A percentile compares a stretch with the other conserved stretches of the same genome.
These are phyloP conservation scores for Auanema sp. DNA, from an alignment of 2,888 invertebrate species.

Conservation along the genomic window DNA sequence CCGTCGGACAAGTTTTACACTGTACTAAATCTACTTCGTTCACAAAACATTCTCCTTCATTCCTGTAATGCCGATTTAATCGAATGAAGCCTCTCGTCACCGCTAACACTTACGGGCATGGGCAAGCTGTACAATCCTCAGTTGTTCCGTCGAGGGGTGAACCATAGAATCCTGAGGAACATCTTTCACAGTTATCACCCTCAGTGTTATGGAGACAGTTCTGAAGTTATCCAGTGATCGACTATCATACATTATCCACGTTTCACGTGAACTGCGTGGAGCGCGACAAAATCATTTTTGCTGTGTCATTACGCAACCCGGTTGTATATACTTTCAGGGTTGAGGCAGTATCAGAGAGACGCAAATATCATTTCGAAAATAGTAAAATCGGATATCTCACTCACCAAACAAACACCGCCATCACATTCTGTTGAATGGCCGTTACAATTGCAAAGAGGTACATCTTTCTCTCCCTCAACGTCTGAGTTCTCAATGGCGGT, in stretches of 20 bases:
- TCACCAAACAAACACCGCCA: constrained; percentile 23
- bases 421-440: constrained; percentile 30
- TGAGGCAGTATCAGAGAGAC: too few relatives aligned
- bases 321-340: too few relatives aligned
- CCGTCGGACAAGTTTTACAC: constrained; percentile 34
- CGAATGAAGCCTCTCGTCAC: neutral
- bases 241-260: neutral
- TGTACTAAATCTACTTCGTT: constrained; percentile 24
- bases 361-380: neutral
- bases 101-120: constrained; percentile 77
- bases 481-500: constrained; percentile 3
- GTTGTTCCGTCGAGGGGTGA: constrained; percentile 81
- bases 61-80: constrained; percentile 19
- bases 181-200: constrained; percentile 65
- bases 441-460: constrained; percentile 30
- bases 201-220: constrained; percentile 68
- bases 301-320: too few relatives aligned
- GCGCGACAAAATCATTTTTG: neutral
- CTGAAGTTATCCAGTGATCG: constrained; percentile 28
- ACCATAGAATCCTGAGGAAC: constrained; percentile 84
- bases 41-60: constrained; percentile 29
- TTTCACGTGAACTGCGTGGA: neutral
- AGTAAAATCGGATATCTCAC: neutral
- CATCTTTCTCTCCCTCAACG: neutral
- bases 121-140: constrained; percentile 86